Percentiles rank a stretch among this genome's conserved stretches.
Evolutionary conservation across 30 jellyfish, hydroid and myxozoan genomes (phyloP).

Genomic region (Aurelia aurita): DNA sequence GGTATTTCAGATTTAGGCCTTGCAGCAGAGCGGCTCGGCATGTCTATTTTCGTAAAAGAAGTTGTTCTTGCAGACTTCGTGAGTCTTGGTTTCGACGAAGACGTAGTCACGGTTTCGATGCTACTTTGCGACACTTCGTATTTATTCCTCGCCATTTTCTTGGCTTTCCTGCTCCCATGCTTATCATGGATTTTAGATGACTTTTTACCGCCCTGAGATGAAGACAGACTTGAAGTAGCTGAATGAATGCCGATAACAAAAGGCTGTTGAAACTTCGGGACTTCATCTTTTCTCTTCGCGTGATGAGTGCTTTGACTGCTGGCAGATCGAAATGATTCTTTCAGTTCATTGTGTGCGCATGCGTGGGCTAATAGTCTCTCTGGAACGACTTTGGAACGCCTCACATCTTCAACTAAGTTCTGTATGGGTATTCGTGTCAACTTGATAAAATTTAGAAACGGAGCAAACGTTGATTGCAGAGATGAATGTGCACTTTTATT

Average conservation of each 20-base stretch:
- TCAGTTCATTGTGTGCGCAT: conserved; percentile 68
- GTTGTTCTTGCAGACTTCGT: conserved; percentile 27
- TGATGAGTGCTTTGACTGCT: neutral
- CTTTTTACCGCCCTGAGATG: neutral
- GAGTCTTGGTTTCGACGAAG: conserved; percentile 21
- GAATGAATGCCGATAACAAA: conserved; percentile 43
- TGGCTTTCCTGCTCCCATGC: conserved; percentile 7
- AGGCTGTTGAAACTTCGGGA: conserved; percentile 17
- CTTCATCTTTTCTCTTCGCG: conserved; percentile 14
- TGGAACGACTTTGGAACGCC: conserved; percentile 73
- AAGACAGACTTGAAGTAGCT: conserved; percentile 15
- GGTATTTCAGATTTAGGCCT: conserved; percentile 31
- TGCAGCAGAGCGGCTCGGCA: neutral
- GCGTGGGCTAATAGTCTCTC: conserved; percentile 78
- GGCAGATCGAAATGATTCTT: conserved; percentile 32
- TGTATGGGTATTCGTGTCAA: conserved; percentile 64
- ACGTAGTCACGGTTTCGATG: neutral
- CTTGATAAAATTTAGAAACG: conserved; percentile 53
- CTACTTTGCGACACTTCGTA: conserved; percentile 40
- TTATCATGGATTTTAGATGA: neutral
- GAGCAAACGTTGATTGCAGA: conserved; percentile 46
- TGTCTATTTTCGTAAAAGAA: conserved; percentile 2
- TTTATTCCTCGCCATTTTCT: conserved; percentile 11
- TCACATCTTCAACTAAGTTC: conserved; percentile 69
- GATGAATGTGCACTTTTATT: conserved; percentile 9